phyloP scores from a whole-genome alignment of 2,797 vertebrate genomes.

The Hemibagrus guttatus region DNA sequence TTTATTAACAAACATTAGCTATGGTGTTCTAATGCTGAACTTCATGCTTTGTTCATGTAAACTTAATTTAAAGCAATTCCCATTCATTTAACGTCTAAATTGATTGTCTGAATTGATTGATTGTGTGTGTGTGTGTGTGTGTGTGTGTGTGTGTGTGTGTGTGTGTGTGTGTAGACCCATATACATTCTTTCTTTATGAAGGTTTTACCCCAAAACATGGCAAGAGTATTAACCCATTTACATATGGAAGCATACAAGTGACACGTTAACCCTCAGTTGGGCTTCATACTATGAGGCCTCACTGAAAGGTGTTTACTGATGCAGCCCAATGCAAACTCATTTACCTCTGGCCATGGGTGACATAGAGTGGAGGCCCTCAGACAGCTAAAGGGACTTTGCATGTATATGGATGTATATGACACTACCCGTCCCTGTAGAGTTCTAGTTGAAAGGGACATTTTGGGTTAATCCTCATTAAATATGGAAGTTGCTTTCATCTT shows the following conservation, averaged over 20 bases:
- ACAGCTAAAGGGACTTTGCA: conserved; percentile 38
- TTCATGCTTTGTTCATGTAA: neutral
- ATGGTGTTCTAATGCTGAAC: neutral
- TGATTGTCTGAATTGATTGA: neutral
- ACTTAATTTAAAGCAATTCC: neutral
- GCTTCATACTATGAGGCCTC: conserved; percentile 61
- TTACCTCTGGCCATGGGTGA: conserved; percentile 58
- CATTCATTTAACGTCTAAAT: neutral
- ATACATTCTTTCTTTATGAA: neutral
- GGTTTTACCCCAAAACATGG: neutral
- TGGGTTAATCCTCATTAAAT: conserved; percentile 81
- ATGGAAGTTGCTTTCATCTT: conserved; percentile 77
- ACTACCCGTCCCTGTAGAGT: conserved; percentile 69
- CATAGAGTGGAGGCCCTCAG: conserved; percentile 46
- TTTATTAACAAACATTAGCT: neutral
- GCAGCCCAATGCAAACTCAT: conserved; percentile 70
- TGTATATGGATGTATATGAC: conserved; percentile 61
- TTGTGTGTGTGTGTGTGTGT: neutral
- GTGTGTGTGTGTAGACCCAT: too few relatives aligned
- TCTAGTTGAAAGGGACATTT: conserved; percentile 74
- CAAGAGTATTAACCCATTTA: conserved; percentile 19
- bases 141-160: neutral
- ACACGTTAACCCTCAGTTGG: conserved; percentile 76
- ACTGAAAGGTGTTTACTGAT: conserved; percentile 67
- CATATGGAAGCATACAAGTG: conserved; percentile 60